Percentiles rank a stretch among this genome's conserved stretches.
Conservation (phyloP, 2,888 invertebrate genomes). For the Drosophila koepferae region DNA sequence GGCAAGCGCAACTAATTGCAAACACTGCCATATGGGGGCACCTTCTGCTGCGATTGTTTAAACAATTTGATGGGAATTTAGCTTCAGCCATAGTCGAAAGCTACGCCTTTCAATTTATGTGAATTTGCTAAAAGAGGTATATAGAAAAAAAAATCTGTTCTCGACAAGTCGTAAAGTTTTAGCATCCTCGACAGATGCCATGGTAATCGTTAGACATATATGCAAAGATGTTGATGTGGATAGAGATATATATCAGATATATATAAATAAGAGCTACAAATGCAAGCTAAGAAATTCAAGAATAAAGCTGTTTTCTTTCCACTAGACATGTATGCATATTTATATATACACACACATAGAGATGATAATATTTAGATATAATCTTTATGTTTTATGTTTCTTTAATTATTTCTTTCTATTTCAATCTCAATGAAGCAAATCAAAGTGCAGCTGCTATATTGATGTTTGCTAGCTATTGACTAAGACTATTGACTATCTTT, state of each 20-base stretch:
- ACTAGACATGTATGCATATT: too few species aligned
- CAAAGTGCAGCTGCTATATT: neutral
- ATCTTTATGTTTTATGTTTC: too few species aligned
- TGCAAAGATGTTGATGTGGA: neutral
- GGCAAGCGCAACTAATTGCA: constrained; percentile 65
- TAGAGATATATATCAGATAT: too few species aligned
- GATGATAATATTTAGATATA: too few species aligned
- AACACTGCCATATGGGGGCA: constrained; percentile 65
- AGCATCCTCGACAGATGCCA: neutral
- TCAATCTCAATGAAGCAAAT: neutral
- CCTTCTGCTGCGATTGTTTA: constrained; percentile 45
- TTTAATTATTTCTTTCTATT: neutral
- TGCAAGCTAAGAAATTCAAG: too few species aligned
- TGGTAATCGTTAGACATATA: neutral
- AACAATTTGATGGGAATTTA: constrained; percentile 56
- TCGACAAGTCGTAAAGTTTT: constrained; percentile 1
- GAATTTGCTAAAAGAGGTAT: constrained; percentile 52
- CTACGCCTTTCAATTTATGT: constrained; percentile 44
- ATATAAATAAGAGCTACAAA: too few species aligned
- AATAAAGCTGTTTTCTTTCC: too few species aligned
- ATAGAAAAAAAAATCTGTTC: constrained; percentile 32
- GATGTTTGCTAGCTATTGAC: too few species aligned
- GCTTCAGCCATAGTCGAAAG: neutral
- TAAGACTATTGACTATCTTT: too few species aligned
- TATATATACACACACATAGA: too few species aligned